Percentiles rank a stretch among this genome's conserved stretches.
phyloP scores from a whole-genome alignment of 2,888 invertebrate genomes.

The Stenchaetothrips biformis region DNA sequence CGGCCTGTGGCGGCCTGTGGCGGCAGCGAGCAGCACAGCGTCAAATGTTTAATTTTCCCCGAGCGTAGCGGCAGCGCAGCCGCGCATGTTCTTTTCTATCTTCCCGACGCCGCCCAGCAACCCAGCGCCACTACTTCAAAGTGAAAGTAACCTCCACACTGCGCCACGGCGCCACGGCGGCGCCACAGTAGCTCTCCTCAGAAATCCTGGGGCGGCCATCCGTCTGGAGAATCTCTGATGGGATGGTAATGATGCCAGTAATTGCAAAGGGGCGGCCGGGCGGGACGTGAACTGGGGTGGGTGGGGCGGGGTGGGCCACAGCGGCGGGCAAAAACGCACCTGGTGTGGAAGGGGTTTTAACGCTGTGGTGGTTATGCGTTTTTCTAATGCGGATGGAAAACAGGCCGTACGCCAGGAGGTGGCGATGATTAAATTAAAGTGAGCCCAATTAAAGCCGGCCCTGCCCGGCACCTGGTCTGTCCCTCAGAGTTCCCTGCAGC shows the following conservation, averaged over 20 bases:
- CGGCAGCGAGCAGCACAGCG: too few relatives aligned
- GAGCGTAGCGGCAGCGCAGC: too few relatives aligned
- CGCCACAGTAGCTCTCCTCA: not conserved
- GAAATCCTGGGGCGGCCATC: conserved; percentile 9
- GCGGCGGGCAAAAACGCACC: too few relatives aligned
- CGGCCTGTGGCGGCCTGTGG: not conserved
- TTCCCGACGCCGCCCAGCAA: not conserved
- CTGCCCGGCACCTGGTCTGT: too few relatives aligned
- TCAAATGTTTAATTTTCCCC: too few relatives aligned
- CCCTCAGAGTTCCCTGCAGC: not conserved
- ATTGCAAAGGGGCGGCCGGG: not conserved
- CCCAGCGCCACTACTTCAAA: not conserved
- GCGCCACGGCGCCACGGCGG: not conserved
- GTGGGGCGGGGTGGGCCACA: too few relatives aligned
- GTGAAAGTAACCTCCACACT: not conserved
- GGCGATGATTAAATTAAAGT: not conserved
- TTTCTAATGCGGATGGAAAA: too few relatives aligned
- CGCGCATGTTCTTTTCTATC: not conserved
- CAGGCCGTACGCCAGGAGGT: not conserved
- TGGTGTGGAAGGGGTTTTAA: too few relatives aligned
- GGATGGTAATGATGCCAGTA: conserved; percentile 23
- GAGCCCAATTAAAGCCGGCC: not conserved
- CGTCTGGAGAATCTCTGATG: conserved; percentile 24
- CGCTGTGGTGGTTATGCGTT: too few relatives aligned
- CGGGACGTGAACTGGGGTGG: too few relatives aligned